Evolutionary conservation across 2,113 vertebrate species (phyloP).

Genomic region (Pipra filicauda): DNA sequence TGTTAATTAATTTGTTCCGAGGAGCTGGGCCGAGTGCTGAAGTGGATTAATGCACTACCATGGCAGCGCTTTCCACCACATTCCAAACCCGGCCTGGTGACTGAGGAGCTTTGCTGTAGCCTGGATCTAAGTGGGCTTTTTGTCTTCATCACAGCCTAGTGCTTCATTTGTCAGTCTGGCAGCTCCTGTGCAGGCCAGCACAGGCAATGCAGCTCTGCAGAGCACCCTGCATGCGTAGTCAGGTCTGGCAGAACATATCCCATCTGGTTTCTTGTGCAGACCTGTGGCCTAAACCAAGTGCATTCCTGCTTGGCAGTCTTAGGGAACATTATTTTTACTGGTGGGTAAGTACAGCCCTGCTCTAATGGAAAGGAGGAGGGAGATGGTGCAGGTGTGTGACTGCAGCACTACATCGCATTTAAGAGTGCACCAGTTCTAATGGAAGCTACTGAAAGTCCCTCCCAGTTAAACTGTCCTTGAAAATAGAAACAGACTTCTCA

Average conservation of each 20-base stretch:
- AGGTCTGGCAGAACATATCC: background rate
- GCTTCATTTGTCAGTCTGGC: constrained; percentile 64
- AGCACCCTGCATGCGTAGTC: background rate
- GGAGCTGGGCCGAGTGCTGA: background rate
- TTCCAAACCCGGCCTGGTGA: background rate
- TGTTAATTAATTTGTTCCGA: constrained; percentile 41
- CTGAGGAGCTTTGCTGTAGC: background rate
- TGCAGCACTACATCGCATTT: rapidly evolving
- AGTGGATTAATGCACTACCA: constrained; percentile 54
- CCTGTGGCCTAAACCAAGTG: background rate
- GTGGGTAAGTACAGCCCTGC: background rate
- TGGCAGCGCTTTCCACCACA: background rate
- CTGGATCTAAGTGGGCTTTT: constrained; percentile 49
- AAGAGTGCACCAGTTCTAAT: too few relatives aligned
- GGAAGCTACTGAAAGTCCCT: background rate
- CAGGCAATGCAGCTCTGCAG: background rate
- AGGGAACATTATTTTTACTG: background rate
- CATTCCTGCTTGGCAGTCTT: background rate
- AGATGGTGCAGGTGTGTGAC: rapidly evolving
- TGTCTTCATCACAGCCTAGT: constrained; percentile 52
- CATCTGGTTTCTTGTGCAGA: background rate
- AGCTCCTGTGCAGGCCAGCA: background rate
- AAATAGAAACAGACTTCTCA: background rate
- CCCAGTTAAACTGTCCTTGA: background rate
- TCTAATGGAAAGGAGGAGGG: background rate